Evolutionary conservation across 1,140 invertebrate genomes (phyloP), one percentile per base, ranked within the genome.

Genomic region (Bombus breviceps): DNA sequence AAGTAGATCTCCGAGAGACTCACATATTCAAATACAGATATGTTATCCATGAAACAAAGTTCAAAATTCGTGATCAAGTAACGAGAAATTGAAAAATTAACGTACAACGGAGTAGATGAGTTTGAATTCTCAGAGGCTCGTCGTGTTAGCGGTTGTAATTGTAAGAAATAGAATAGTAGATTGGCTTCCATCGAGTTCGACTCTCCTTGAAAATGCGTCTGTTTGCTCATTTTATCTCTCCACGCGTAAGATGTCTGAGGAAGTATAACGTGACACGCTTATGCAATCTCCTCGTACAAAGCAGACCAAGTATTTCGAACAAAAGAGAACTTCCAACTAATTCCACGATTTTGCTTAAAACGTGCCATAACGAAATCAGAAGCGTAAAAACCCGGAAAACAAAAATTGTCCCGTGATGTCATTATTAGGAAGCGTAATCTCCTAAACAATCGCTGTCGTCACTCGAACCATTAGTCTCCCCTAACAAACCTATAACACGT

Each of bases 171-270:
- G 8, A 6, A 53, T 1, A 6, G 10, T 25, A 2, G 22, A 53
- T 64, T 32, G 39, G 1, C 41, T 25, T 22, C n/a, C 59, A 13
- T 64, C n/a, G 18, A 32, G 39, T 12, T 59, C n/a, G 15, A 18
- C 41, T 62, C 37, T 41, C 15, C 13, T 77, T n/a, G 37, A 59
- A 32, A 8, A 53, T 25, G 32, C 73, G 43, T 53, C 18, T 43
- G 77, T 79, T 68, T 43, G 59, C n/a, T 79, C 41, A 1, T 32
- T 79, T 79, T 79, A 43, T 79, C 39, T 41, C 12, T 28, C 2
- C 62, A 13, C n/a, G 62, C 43, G 34, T 66, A 43, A 32, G 37
- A 77, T 9, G 28, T 76, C 15, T 53, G 47, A 53, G 53, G 34
- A 62, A 59, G 25, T 32, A 37, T 22, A 79, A 64, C 59, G 10